Evolutionary conservation across 2,888 invertebrate species (phyloP).

Genomic region (Bimastos eiseni): DNA sequence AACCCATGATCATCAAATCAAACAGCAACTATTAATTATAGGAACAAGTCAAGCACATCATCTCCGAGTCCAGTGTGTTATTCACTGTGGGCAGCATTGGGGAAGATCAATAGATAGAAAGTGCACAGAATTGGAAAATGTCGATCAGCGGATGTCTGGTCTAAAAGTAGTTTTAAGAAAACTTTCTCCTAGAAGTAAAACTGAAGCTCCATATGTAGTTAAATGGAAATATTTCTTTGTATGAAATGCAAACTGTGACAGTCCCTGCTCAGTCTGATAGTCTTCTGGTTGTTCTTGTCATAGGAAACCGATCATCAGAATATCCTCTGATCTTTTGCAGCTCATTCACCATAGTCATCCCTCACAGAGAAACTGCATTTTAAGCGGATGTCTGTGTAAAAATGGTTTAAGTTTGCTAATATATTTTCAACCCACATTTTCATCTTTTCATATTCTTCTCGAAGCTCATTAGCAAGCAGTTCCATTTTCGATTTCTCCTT

Average conservation of each 20-base stretch:
- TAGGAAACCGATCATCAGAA: neutral
- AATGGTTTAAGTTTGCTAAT: neutral
- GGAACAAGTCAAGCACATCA: neutral
- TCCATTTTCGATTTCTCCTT: constrained; percentile 63
- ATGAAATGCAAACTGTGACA: neutral
- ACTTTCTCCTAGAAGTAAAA: neutral
- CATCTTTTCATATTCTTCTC: constrained; percentile 59
- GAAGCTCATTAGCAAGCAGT: constrained; percentile 60
- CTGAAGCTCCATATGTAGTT: neutral
- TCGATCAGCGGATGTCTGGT: neutral
- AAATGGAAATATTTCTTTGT: neutral
- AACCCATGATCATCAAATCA: neutral
- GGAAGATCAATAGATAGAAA: neutral
- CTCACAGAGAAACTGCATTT: neutral
- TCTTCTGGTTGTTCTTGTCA: neutral
- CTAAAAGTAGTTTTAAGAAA: neutral
- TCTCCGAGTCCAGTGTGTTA: neutral
- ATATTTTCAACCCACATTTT: constrained; percentile 55
- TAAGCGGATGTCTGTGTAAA: neutral
- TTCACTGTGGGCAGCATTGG: too few species aligned
- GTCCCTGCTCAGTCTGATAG: neutral
- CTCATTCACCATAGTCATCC: neutral
- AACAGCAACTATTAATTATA: neutral
- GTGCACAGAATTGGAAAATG: neutral
- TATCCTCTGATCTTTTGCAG: neutral